Evolutionary conservation across 2,797 vertebrate species (phyloP).

Genomic region (Malacoraja senta): DNA sequence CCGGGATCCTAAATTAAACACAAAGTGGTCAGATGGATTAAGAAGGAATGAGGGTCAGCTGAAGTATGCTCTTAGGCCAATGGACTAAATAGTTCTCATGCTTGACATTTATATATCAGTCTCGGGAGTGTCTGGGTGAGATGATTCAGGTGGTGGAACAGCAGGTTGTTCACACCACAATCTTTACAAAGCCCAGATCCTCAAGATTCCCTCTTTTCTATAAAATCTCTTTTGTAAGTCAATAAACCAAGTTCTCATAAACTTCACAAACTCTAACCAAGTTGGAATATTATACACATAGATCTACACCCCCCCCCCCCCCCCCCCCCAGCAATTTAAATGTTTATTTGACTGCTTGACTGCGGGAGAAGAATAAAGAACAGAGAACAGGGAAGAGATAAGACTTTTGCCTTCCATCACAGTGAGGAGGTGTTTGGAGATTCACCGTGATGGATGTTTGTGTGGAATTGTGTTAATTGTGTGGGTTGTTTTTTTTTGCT

Average conservation of each 20-base stretch:
- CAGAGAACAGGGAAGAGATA: too few species aligned
- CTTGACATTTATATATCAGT: background rate
- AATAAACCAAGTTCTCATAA: background rate
- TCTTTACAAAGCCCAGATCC: background rate
- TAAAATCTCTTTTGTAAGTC: background rate
- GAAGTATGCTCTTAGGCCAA: background rate
- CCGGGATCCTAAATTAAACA: background rate
- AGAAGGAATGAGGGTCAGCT: background rate
- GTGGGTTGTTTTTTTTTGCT: too few species aligned
- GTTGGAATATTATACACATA: background rate
- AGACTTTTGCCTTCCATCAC: too few species aligned
- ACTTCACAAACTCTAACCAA: background rate
- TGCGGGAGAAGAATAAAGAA: too few species aligned
- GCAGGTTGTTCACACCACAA: background rate
- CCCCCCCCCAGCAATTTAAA: background rate
- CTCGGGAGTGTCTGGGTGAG: too few species aligned
- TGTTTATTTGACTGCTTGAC: too few species aligned
- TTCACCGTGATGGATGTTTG: too few species aligned
- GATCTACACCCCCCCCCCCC: background rate
- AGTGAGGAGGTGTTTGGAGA: too few species aligned
- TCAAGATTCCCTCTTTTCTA: background rate
- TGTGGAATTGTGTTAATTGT: too few species aligned
- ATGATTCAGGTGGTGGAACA: background rate
- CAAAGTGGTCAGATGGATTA: background rate
- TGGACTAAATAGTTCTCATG: background rate